Evolutionary conservation across 1,140 invertebrate genomes (phyloP), one percentile per base, ranked within the genome.

Genomic region (Plectus sambesii): DNA sequence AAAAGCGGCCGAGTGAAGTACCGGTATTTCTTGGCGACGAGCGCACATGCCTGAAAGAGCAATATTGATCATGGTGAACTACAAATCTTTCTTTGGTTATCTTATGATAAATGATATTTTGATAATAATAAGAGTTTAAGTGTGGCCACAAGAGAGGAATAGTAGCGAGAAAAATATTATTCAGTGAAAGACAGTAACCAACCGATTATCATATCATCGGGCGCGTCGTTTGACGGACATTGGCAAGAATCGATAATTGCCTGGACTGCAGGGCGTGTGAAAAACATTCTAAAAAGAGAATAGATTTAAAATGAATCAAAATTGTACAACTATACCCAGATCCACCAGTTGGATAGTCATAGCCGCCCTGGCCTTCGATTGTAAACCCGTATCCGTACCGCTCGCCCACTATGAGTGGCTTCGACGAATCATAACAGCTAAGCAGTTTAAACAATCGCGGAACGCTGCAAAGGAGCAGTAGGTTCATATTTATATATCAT

Each of bases 1-100:
- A 24, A 57, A 57, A 0, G 51, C 55, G 2, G 51, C n/a, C 0
- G 55, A 59, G 26, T 57, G 55, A 8, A 57, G 15, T 30, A 57
- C 27, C 3, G 58, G 58, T 19, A 57, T 59, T 2, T 19, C 17
- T 3, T 59, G 24, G 2, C 50, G 39, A 9, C 52, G 42, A 3
- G 55, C 55, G 35, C 55, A 57, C 26, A 37, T 30, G 12, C 52
- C 52, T 26, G 8, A 50, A 50, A 24, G 17, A 9, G 36, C 9
- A 46, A 9, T n/a, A 17, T 30, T 20, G 1, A 42, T 20, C 3
- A 15, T 1, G 15, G 15, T 3, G 36, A 3, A 15, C 15, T 20
- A 15, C 20, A 17, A 20, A 35, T n/a, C 19, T 12, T 45, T 45
- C n/a, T n/a, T n/a, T n/a, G n/a, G n/a, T n/a, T n/a, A n/a, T n/a